These are phyloP conservation scores for Troglohyphantes excavatus DNA, from an alignment of 2,888 invertebrate genomes.

Conservation along the genomic window DNA sequence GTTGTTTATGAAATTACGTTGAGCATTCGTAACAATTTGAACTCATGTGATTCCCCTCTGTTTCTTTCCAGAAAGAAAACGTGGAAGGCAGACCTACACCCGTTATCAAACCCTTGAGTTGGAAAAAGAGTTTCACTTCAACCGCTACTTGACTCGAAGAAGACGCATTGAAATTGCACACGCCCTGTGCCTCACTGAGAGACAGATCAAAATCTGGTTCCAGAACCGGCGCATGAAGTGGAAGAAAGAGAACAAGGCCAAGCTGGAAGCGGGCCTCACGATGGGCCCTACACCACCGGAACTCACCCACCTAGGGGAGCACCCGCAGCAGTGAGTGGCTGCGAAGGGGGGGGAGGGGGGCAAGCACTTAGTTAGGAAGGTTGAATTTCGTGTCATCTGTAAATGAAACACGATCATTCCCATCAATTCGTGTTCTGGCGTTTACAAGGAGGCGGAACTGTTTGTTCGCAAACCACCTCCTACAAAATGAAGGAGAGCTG, in stretches of 20 bases:
- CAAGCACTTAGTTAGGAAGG: too few species aligned
- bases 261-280: slow-evolving; percentile 77
- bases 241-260: slow-evolving; percentile 92
- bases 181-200: slow-evolving; percentile 96
- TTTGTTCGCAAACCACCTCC: too few species aligned
- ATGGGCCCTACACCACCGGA: slow-evolving; percentile 79
- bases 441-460: slow-evolving; percentile 37
- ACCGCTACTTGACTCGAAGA: slow-evolving; percentile 97
- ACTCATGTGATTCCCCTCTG: neutral
- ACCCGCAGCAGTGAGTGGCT: slow-evolving; percentile 72
- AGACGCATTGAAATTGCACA: slow-evolving; percentile 98
- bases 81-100: slow-evolving; percentile 98
- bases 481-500: too few species aligned
- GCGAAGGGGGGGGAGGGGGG: too few species aligned
- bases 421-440: slow-evolving; percentile 34
- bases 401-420: slow-evolving; percentile 34
- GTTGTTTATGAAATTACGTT: too few species aligned
- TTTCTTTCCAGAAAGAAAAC: slow-evolving; percentile 90
- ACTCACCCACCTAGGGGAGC: slow-evolving; percentile 74
- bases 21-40: too few species aligned
- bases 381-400: slow-evolving; percentile 53
- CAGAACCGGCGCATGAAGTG: slow-evolving; percentile 99
- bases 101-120: slow-evolving; percentile 98
- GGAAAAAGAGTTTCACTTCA: slow-evolving; percentile 99
- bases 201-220: slow-evolving; percentile 99